Evolutionary conservation across 2,888 invertebrate genomes (phyloP), one percentile per base, ranked within the genome.

Genomic region (Ochropleura leucogaster): DNA sequence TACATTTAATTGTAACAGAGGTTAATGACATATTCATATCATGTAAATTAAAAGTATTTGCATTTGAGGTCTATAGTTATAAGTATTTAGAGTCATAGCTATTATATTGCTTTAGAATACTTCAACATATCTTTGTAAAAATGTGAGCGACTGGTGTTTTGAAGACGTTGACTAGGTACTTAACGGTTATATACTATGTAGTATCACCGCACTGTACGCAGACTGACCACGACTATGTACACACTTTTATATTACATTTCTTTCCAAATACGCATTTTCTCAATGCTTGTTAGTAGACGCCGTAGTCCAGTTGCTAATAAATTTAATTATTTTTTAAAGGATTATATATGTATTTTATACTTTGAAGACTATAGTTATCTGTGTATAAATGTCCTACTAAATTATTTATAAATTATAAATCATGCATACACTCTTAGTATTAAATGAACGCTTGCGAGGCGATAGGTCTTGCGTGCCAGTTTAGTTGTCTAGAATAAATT

Each of bases 21-120:
- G 95, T 95, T 94, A 95, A 95, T 94, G 95, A 95, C 95, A 95
- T 95, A 96, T 96, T 96, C 96, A 96, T 96, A 96, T 96, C 96
- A 96, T 96, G 96, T 96, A 96, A 95, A 96, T 95, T 95, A 93
- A 94, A 95, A 96, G 95, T 96, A 96, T 96, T 96, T 96, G 96
- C 96, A 96, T 96, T 96, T 96, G 96, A 96, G 96, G 96, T 96
- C 96, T 96, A 93, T 96, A 96, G 95, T 91, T 94, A 89, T 96
- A 96, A 95, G 96, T 94, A 92, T 93, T 95, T 96, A 96, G 95
- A 95, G 95, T 95, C 96, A 95, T 95, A 96, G 95, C 93, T 95
- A 94, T 94, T 93, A 93, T 95, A 95, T 94, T 95, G 96, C 96
- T 96, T 96, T 96, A 96, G 96, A 95, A 95, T 96, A 96, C 94